phyloP scores from a whole-genome alignment of 2,113 vertebrate genomes.

The Boleophthalmus pectinirostris region DNA sequence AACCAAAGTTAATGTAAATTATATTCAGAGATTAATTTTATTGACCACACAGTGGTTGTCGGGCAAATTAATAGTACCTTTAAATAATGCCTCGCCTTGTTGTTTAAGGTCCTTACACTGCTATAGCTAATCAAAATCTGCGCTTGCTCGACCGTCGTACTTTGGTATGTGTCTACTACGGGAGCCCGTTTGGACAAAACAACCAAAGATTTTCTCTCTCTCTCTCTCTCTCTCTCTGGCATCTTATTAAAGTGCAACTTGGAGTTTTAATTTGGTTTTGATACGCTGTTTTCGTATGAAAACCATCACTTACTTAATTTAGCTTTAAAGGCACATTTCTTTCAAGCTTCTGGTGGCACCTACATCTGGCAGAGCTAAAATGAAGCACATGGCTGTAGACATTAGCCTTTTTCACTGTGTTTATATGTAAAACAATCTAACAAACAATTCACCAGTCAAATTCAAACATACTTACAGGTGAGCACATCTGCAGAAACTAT shows the following conservation, averaged over 20 bases:
- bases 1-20: too few relatives aligned
- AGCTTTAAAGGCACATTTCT: constrained; percentile 34
- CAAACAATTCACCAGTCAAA: neutral
- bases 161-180: neutral
- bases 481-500: constrained; percentile 28
- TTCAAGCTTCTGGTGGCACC: constrained; percentile 32
- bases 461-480: neutral
- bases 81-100: neutral
- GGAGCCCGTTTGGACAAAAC: neutral
- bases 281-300: constrained; percentile 56
- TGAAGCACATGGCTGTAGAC: constrained; percentile 34
- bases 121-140: neutral
- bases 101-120: neutral
- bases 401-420: constrained; percentile 18
- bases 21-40: neutral
- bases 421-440: neutral
- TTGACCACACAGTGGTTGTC: neutral
- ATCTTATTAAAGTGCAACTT: neutral
- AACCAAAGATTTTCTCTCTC: too few relatives aligned
- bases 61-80: neutral
- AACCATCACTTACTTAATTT: constrained; percentile 37
- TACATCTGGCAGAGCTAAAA: constrained; percentile 28
- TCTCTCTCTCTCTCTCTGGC: neutral
- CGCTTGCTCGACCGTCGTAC: neutral
- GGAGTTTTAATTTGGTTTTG: constrained; percentile 70